Conservation (phyloP, 2,113 vertebrate species). For the Loxodonta africana region DNA sequence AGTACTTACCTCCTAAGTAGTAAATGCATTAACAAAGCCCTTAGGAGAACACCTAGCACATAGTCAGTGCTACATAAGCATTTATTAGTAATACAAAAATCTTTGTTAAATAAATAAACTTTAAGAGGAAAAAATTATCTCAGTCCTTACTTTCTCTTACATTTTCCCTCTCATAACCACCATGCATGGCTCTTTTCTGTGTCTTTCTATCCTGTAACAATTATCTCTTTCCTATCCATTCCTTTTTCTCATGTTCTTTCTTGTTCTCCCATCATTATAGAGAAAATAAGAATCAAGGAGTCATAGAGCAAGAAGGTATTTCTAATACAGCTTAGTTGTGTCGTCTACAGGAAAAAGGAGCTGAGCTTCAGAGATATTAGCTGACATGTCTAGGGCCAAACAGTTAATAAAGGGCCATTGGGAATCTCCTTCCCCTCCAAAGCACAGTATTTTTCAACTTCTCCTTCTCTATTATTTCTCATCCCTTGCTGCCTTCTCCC, state of each 20-base stretch:
- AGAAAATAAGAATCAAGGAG: slow-evolving; percentile 41
- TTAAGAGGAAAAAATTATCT: neutral
- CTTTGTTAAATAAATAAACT: neutral
- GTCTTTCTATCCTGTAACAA: neutral
- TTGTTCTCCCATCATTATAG: neutral
- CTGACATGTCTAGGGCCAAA: neutral
- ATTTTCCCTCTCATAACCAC: neutral
- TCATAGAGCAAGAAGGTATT: neutral
- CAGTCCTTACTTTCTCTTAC: neutral
- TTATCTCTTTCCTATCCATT: neutral
- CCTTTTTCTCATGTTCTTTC: neutral
- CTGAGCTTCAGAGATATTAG: neutral
- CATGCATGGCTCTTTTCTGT: neutral
- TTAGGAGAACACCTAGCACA: neutral
- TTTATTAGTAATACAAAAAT: neutral
- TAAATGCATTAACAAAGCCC: neutral
- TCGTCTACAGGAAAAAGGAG: neutral
- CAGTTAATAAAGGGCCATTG: neutral
- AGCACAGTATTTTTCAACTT: neutral
- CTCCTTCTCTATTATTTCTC: fast-evolving
- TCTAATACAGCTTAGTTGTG: neutral
- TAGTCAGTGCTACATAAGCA: neutral
- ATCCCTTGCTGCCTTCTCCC: neutral
- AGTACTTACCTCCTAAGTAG: neutral
- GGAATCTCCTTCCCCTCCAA: neutral